A percentile compares a stretch with the other conserved stretches of the same genome.
Conservation (phyloP, 2,113 vertebrate species). For the Gambusia holbrooki region DNA sequence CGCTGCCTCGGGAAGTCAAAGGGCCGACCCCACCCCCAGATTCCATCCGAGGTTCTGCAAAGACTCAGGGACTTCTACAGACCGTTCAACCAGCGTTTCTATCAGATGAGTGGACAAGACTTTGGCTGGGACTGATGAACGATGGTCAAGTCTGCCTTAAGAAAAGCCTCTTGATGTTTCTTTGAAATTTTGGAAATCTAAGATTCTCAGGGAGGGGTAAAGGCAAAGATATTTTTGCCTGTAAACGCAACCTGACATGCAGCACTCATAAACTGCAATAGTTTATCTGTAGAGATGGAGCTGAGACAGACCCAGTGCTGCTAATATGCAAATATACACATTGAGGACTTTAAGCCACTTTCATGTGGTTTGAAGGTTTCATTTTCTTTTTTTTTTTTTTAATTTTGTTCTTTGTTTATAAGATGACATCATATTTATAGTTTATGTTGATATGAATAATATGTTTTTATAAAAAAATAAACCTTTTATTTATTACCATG, state of each 20-base stretch:
- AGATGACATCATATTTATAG: slow-evolving; percentile 71
- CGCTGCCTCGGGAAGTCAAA: slow-evolving; percentile 94
- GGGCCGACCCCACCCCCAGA: slow-evolving; percentile 89
- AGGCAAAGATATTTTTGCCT: slow-evolving; percentile 30
- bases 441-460: slow-evolving; percentile 52
- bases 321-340: slow-evolving; percentile 36
- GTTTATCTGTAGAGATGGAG: slow-evolving; percentile 10
- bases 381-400: slow-evolving; percentile 18
- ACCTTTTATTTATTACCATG: slow-evolving; percentile 7
- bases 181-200: slow-evolving; percentile 27
- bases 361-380: slow-evolving; percentile 8
- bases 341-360: slow-evolving; percentile 34
- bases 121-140: slow-evolving; percentile 92
- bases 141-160: not conserved
- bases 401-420: slow-evolving; percentile 32
- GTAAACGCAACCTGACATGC: slow-evolving; percentile 38
- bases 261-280: slow-evolving; percentile 32
- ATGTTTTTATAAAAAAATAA: slow-evolving; percentile 46
- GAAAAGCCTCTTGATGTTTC: slow-evolving; percentile 7
- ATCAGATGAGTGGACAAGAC: slow-evolving; percentile 93
- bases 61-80: slow-evolving; percentile 90
- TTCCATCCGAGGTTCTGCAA: slow-evolving; percentile 82
- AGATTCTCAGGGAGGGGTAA: slow-evolving; percentile 61
- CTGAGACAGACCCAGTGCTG: slow-evolving; percentile 35
- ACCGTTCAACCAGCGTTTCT: slow-evolving; percentile 93